Evolutionary conservation across 2,888 invertebrate species (phyloP).

Genomic region (Melieria picta): DNA sequence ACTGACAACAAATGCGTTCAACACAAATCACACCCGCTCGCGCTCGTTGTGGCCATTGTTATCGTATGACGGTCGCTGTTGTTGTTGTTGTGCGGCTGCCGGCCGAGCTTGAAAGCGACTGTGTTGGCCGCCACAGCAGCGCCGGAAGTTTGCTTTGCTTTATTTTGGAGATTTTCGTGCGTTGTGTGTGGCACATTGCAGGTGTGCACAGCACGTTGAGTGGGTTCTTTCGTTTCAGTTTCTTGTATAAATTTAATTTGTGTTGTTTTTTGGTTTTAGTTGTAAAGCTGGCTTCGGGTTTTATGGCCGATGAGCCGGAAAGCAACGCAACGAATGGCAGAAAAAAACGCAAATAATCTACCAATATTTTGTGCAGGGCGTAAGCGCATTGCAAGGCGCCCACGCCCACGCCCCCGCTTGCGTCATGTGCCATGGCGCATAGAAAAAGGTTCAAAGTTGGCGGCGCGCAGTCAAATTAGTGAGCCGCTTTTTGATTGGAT

Average conservation of each 20-base stretch:
- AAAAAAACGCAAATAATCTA: too few species aligned
- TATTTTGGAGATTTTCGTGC: not conserved
- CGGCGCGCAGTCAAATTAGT: not conserved
- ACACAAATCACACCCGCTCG: constrained; percentile 30
- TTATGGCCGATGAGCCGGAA: too few species aligned
- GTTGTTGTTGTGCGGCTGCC: constrained; percentile 6
- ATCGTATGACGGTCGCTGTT: not conserved
- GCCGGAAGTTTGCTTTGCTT: not conserved
- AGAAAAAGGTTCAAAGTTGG: too few species aligned
- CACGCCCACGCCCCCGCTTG: too few species aligned
- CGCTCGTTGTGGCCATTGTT: constrained; percentile 6
- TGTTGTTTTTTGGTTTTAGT: constrained; percentile 14
- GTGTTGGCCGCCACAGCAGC: not conserved
- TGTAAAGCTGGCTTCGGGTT: not conserved
- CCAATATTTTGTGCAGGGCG: too few species aligned
- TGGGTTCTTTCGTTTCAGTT: constrained; percentile 22
- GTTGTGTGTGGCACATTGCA: constrained; percentile 11
- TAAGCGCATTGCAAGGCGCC: too few species aligned
- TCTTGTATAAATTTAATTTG: constrained; percentile 7
- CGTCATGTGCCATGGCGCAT: too few species aligned
- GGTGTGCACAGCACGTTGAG: constrained; percentile 25
- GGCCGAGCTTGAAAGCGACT: not conserved
- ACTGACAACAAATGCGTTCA: constrained; percentile 30
- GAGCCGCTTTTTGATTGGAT: not conserved
- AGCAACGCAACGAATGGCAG: too few species aligned